Conservation (phyloP, 2,113 vertebrate species). For the Nothocercus julius region DNA sequence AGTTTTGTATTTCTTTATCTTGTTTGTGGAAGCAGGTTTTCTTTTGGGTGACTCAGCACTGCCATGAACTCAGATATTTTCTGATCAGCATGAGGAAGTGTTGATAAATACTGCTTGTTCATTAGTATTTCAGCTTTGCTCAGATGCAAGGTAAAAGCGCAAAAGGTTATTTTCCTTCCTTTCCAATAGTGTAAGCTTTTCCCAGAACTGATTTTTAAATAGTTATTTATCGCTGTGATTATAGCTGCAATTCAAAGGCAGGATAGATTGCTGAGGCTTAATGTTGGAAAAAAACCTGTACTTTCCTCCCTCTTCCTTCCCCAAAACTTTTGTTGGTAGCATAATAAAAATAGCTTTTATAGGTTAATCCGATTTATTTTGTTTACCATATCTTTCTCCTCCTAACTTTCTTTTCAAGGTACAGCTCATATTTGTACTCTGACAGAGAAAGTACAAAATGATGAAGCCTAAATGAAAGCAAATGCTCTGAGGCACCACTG, state of each 20-base stretch:
- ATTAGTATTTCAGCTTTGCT: neutral
- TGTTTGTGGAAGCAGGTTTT: neutral
- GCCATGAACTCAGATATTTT: neutral
- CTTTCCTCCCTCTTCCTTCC: neutral
- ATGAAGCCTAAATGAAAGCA: neutral
- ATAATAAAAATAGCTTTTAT: neutral
- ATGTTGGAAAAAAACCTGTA: neutral
- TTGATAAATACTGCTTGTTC: neutral
- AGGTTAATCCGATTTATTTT: neutral
- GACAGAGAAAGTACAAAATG: neutral
- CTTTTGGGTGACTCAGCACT: neutral
- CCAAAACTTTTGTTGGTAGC: neutral
- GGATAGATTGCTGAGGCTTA: neutral
- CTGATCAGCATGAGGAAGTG: neutral
- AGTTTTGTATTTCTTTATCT: neutral
- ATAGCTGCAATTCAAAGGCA: neutral
- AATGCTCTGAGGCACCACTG: neutral
- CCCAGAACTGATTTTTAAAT: conserved; percentile 2
- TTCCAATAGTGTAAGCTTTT: neutral
- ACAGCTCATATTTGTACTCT: neutral
- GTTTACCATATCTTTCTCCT: neutral
- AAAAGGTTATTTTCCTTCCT: neutral
- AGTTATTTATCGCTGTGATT: conserved; percentile 7
- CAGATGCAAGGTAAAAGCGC: neutral
- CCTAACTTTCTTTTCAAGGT: neutral